Percentiles rank a stretch among this genome's conserved stretches.
Evolutionary conservation across 1,140 invertebrate species (phyloP).

Genomic region (Octopus sinensis): DNA sequence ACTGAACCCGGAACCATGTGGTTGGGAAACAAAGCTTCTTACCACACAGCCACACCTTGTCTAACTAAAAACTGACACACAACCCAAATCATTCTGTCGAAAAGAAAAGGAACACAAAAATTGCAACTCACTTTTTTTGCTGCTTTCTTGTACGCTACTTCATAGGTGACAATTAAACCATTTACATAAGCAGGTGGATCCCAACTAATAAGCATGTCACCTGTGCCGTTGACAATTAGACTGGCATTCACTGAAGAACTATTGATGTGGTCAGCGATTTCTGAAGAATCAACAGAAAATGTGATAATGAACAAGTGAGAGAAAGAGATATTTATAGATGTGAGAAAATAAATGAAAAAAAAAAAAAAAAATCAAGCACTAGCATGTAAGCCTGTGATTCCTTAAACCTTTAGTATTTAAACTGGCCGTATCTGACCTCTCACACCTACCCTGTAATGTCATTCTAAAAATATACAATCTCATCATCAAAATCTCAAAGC

Average conservation of each 20-base stretch:
- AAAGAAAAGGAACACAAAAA: background rate
- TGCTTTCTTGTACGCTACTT: slow-evolving; percentile 69
- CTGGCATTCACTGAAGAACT: slow-evolving; percentile 31
- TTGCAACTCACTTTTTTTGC: slow-evolving; percentile 32
- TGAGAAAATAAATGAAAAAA: too few species aligned
- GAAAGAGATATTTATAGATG: slow-evolving; percentile 12
- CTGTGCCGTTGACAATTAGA: slow-evolving; percentile 43
- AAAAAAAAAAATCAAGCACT: too few species aligned
- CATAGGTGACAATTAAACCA: slow-evolving; percentile 78
- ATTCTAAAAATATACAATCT: too few species aligned
- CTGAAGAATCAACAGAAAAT: slow-evolving; percentile 21
- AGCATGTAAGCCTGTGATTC: too few species aligned
- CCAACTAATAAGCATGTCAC: slow-evolving; percentile 66
- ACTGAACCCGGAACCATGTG: too few species aligned
- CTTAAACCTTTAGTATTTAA: too few species aligned
- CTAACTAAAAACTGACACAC: background rate
- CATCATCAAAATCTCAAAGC: too few species aligned
- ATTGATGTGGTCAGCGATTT: slow-evolving; percentile 51
- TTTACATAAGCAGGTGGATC: slow-evolving; percentile 77
- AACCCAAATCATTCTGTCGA: background rate
- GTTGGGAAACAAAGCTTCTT: too few species aligned
- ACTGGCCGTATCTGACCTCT: too few species aligned
- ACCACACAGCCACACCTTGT: too few species aligned
- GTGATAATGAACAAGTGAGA: too few species aligned
- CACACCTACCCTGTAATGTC: too few species aligned